These are phyloP conservation scores for Eriosoma lanigerum DNA, from an alignment of 1,140 invertebrate species.

Conservation along the genomic window DNA sequence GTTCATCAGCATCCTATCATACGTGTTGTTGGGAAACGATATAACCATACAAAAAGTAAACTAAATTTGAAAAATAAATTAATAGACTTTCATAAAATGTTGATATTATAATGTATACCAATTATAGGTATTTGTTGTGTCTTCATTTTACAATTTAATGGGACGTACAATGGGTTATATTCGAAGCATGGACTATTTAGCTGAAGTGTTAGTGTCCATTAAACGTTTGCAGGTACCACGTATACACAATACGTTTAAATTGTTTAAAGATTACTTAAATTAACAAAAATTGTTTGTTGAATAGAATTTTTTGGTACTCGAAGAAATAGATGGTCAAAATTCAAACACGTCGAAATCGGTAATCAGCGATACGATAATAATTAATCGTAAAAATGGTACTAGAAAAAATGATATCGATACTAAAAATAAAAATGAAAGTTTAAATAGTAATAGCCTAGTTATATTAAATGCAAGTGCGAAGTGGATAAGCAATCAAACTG, in stretches of 20 bases:
- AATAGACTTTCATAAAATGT: neutral
- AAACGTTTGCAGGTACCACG: neutral
- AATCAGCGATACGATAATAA: neutral
- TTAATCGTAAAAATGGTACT: neutral
- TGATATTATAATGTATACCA: neutral
- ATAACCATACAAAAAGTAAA: neutral
- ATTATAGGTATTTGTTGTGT: neutral
- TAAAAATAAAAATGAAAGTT: slow-evolving; percentile 64
- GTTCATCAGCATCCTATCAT: neutral
- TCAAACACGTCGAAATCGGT: no score
- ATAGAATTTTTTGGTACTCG: neutral
- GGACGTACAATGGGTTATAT: neutral
- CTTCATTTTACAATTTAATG: neutral
- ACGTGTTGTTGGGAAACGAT: neutral
- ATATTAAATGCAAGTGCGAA: slow-evolving; percentile 65
- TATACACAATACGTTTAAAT: neutral
- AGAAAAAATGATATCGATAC: slow-evolving; percentile 57
- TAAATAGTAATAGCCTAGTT: slow-evolving; percentile 57
- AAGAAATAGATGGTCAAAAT: no score
- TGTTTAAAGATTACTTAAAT: neutral
- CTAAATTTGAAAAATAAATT: neutral
- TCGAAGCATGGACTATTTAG: neutral
- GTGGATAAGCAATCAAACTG: slow-evolving; percentile 62
- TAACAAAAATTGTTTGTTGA: neutral
- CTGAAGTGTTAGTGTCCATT: neutral